phyloP scores from a whole-genome alignment of 2,113 vertebrate species.

The Xenus cinereus region DNA sequence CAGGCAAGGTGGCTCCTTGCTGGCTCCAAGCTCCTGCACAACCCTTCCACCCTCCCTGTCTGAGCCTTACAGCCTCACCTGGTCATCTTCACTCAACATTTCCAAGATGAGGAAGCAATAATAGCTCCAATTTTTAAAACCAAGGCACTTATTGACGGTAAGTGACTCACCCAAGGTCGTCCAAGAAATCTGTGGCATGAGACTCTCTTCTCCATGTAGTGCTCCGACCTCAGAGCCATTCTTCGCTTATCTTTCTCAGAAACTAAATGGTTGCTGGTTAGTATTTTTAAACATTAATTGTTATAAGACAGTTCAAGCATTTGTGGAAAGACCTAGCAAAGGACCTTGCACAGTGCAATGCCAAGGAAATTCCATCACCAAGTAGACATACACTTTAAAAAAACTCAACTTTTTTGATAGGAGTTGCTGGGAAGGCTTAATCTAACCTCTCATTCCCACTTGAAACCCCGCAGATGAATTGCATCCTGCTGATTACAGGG shows the following conservation, averaged over 20 bases:
- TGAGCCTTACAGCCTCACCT: background rate
- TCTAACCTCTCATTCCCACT: background rate
- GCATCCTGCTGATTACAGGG: background rate
- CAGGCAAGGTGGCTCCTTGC: background rate
- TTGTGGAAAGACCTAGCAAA: too few species aligned
- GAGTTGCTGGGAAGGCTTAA: background rate
- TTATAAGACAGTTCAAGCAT: background rate
- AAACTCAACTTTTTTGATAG: background rate
- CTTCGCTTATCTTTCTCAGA: background rate
- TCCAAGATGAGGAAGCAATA: background rate
- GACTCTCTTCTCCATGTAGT: background rate
- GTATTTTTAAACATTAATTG: background rate
- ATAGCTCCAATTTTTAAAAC: background rate
- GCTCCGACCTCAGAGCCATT: background rate
- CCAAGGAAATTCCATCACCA: background rate
- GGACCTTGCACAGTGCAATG: background rate
- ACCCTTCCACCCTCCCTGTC: too few species aligned
- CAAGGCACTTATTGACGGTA: accelerated
- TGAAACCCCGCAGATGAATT: background rate
- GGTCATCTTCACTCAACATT: background rate
- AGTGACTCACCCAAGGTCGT: background rate
- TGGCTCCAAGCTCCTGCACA: background rate
- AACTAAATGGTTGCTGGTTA: background rate
- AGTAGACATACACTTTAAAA: background rate
- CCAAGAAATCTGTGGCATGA: background rate